Conservation (phyloP, 2,113 vertebrate species). For the Dromaius novaehollandiae region DNA sequence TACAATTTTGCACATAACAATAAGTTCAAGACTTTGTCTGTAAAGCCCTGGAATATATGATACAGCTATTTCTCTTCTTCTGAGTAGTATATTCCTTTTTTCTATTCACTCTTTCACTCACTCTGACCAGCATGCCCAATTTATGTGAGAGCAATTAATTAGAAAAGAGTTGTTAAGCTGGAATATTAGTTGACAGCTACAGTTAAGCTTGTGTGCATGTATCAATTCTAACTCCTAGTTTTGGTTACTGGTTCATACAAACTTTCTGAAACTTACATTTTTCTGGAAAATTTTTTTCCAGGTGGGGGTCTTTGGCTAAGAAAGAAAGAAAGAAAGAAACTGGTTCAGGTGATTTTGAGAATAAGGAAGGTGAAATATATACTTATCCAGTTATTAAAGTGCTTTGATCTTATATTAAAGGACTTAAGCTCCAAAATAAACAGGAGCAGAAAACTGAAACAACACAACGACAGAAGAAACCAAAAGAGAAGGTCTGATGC, state of each 20-base stretch:
- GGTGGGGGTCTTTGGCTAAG: conserved; percentile 72
- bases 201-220: conserved; percentile 20
- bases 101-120: not conserved
- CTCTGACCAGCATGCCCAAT: not conserved
- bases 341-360: conserved; percentile 70
- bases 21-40: not conserved
- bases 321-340: conserved; percentile 73
- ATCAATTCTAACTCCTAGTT: conserved; percentile 38
- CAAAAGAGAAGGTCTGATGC: conserved; percentile 61
- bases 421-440: conserved; percentile 64
- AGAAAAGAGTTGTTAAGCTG: conserved; percentile 25
- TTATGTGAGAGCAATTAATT: not conserved
- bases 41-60: not conserved
- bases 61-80: not conserved
- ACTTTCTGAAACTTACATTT: conserved; percentile 73
- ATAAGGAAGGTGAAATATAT: conserved; percentile 71
- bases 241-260: conserved; percentile 66
- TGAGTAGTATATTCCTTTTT: not conserved
- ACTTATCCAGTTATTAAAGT: conserved; percentile 70
- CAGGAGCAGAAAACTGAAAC: conserved; percentile 64
- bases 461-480: conserved; percentile 65
- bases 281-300: conserved; percentile 75
- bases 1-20: not conserved
- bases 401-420: conserved; percentile 68
- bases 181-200: conserved; percentile 23